A percentile compares a stretch with the other conserved stretches of the same genome.
phyloP scores from a whole-genome alignment of 2,888 invertebrate species.

The Pomacea canaliculata region DNA sequence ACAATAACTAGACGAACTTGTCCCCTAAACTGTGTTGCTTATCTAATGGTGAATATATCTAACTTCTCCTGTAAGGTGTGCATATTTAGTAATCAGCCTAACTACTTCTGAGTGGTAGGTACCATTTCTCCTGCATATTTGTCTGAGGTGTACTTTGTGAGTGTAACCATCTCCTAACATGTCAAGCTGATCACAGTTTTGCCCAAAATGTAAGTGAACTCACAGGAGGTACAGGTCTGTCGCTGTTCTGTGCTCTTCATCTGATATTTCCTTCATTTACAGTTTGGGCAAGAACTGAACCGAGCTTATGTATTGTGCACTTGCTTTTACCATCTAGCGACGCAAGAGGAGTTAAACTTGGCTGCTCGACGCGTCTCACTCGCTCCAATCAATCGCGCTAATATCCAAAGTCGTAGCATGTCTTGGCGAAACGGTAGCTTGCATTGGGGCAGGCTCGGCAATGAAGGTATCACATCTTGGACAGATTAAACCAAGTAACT shows the following conservation, averaged over 20 bases:
- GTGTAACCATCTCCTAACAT: no score
- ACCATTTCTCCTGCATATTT: no score
- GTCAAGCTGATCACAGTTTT: background rate
- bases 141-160: no score
- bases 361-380: constrained; percentile 69
- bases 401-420: constrained; percentile 66
- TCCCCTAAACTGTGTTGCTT: no score
- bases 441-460: constrained; percentile 61
- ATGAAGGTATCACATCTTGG: constrained; percentile 54
- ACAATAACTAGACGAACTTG: no score
- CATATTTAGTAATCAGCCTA: no score
- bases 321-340: constrained; percentile 51
- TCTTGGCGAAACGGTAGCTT: constrained; percentile 69
- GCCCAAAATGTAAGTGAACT: constrained; percentile 21
- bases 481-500: background rate
- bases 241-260: background rate
- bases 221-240: background rate
- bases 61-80: no score
- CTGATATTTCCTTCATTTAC: constrained; percentile 24
- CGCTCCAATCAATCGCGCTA: constrained; percentile 67
- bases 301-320: constrained; percentile 33
- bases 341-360: constrained; percentile 67
- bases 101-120: no score
- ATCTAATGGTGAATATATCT: no score
- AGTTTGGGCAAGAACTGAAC: constrained; percentile 28